These are phyloP conservation scores for Clanis bilineata DNA, from an alignment of 2,888 invertebrate genomes.

Conservation along the genomic window DNA sequence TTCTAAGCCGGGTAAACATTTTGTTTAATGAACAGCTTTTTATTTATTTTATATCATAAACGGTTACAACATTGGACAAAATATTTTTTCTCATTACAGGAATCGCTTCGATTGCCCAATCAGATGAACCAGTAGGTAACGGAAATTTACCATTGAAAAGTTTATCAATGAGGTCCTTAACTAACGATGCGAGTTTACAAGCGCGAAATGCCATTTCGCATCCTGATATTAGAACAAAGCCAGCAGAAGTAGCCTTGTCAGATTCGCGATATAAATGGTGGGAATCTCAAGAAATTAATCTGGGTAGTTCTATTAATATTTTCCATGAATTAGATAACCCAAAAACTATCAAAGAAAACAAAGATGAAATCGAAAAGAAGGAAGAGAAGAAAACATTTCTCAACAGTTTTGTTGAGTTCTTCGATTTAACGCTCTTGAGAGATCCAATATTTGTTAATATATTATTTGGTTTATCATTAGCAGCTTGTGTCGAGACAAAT, in stretches of 20 bases:
- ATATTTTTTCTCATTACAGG: conserved; percentile 42
- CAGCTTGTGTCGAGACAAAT: conserved; percentile 86
- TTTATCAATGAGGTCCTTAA: conserved; percentile 65
- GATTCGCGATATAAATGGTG: conserved; percentile 77
- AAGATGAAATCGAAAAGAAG: conserved; percentile 30
- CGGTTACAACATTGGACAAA: not conserved
- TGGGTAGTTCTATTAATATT: conserved; percentile 83
- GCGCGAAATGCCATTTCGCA: conserved; percentile 68
- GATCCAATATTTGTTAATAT: conserved; percentile 87
- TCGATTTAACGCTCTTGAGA: conserved; percentile 85
- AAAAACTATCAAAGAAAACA: conserved; percentile 44
- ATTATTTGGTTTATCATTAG: conserved; percentile 85
- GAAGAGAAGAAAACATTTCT: conserved; percentile 44
- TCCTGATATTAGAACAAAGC: conserved; percentile 62
- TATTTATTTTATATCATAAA: not conserved
- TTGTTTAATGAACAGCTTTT: not conserved
- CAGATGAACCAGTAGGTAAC: conserved; percentile 46
- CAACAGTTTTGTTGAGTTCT: conserved; percentile 73
- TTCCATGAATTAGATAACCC: conserved; percentile 64
- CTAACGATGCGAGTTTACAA: conserved; percentile 51
- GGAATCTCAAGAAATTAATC: conserved; percentile 81
- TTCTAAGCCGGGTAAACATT: conserved; percentile 50
- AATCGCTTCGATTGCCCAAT: conserved; percentile 41
- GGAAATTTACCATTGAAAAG: conserved; percentile 55
- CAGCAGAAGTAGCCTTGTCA: conserved; percentile 45